A percentile compares a stretch with the other conserved stretches of the same genome.
Conservation (phyloP, 1,140 invertebrate species). For the Platyscapa corneri region DNA sequence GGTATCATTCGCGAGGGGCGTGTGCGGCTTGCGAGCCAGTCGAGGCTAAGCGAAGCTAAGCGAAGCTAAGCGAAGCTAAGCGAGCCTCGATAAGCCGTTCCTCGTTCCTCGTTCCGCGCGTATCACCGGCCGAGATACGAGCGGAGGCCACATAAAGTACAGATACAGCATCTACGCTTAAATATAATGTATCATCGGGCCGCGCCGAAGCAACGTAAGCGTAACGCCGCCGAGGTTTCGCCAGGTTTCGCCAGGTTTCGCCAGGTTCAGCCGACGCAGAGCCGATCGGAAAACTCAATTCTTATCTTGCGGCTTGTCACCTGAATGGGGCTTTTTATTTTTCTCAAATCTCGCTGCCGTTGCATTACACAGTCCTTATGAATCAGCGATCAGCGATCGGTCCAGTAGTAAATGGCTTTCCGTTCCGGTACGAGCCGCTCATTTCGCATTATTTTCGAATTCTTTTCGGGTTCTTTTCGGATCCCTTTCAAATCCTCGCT, state of each 20-base stretch:
- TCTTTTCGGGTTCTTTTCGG: too few species aligned
- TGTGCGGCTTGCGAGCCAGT: neutral
- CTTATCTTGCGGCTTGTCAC: neutral
- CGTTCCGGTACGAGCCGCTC: too few species aligned
- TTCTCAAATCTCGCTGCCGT: neutral
- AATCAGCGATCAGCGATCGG: neutral
- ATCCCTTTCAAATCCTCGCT: too few species aligned
- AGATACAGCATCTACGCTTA: conserved; percentile 4
- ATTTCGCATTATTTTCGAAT: too few species aligned
- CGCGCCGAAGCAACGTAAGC: too few species aligned
- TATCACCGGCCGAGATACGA: neutral
- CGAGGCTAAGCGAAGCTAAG: too few species aligned
- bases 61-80: neutral
- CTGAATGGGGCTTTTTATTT: neutral
- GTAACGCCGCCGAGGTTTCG: too few species aligned
- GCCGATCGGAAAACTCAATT: neutral
- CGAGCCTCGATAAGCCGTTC: neutral
- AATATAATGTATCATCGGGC: conserved; percentile 21
- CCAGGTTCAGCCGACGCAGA: neutral
- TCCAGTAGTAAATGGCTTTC: neutral
- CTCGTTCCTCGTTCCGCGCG: conserved; percentile 8
- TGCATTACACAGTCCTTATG: too few species aligned
- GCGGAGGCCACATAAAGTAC: neutral
- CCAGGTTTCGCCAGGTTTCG: too few species aligned
- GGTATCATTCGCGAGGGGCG: neutral